Base-by-base conservation (phyloP, 2,113 vertebrate genomes). In the Hemicordylus capensis region DNA sequence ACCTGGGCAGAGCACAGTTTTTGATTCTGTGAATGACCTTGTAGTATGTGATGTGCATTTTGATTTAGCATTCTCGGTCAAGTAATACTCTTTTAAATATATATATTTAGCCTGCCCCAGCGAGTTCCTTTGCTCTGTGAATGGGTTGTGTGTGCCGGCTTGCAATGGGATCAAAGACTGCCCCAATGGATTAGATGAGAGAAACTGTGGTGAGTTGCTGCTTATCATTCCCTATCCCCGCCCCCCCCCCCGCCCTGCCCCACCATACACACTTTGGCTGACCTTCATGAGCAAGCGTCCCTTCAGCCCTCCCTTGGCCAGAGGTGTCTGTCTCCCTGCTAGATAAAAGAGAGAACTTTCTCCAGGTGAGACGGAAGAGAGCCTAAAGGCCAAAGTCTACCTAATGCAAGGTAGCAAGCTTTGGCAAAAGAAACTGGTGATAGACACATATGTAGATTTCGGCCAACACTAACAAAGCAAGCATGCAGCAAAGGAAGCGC, bases 161-260 rank as follows among this genome's bases (percentile, higher is more conserved):
- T 99, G 98, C 51, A 98, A 99, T 0, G 98, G 98, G 1, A 96
- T 99, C 91, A 97, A 96, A 79, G 98, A 99, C 84, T 99, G 98
- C 77, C 97, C 97, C 89, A 98, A 97, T 0, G 98, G 97, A 56
- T 94, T 98, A 61, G 98, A 99, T 54, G 98, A 99, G 94, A 98
- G 97, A 85, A 98, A 98, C 48, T 99, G 98, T 1, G 98, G 98
- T 99, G 93, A 95, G 95, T 87, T 12, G 22, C 61, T 69, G 74
- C 3, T 61, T 51, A 0, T 54, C 46, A 1, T 0, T 26, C 19
- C 10, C 0, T n/a, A 0, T 0, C 4, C 2, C 20, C 22, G 5
- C 7, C 26, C 3, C 14, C 7, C 28, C n/a, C n/a, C n/a, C n/a
- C n/a, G n/a, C n/a, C n/a, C n/a, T n/a, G n/a, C n/a, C n/a, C n/a